A percentile compares a stretch with the other conserved stretches of the same genome.
Conservation (phyloP, 2,113 vertebrate genomes). For the Turdus rufiventris region DNA sequence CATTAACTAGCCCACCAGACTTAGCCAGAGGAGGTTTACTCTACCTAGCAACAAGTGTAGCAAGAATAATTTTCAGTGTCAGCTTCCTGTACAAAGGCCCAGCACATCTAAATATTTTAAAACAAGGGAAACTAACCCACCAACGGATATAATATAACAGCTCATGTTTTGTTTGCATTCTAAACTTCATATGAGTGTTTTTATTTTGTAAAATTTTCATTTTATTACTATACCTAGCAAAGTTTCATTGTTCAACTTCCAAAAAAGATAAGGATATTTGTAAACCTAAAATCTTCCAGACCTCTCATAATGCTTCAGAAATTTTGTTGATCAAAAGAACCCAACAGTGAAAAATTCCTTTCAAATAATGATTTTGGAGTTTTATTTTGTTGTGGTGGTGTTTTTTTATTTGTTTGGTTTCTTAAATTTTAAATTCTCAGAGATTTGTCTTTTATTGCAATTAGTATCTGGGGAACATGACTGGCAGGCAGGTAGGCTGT, state of each 20-base stretch:
- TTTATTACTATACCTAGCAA: not conserved
- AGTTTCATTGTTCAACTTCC: not conserved
- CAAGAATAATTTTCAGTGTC: not conserved
- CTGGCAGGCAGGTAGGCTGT: not conserved
- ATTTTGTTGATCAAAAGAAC: not conserved
- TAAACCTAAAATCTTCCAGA: not conserved
- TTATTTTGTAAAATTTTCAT: not conserved
- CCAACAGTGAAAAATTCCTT: not conserved
- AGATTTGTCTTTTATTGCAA: not conserved
- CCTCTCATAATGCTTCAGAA: not conserved
- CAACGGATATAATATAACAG: not conserved
- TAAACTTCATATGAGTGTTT: not conserved
- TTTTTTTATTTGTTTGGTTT: not conserved
- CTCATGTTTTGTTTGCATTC: not conserved
- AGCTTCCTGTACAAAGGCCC: not conserved
- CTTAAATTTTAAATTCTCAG: not conserved
- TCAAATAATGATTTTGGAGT: fast-evolving
- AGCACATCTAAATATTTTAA: not conserved
- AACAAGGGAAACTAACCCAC: not conserved
- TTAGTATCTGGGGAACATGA: not conserved
- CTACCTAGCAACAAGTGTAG: not conserved
- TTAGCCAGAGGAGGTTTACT: not conserved
- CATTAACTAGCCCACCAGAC: not conserved
- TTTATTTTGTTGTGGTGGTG: not conserved
- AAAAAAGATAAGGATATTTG: not conserved